Percentiles rank a stretch among this genome's conserved stretches.
Evolutionary conservation across 1,140 invertebrate genomes (phyloP).

Genomic region (Drosophila pachea): DNA sequence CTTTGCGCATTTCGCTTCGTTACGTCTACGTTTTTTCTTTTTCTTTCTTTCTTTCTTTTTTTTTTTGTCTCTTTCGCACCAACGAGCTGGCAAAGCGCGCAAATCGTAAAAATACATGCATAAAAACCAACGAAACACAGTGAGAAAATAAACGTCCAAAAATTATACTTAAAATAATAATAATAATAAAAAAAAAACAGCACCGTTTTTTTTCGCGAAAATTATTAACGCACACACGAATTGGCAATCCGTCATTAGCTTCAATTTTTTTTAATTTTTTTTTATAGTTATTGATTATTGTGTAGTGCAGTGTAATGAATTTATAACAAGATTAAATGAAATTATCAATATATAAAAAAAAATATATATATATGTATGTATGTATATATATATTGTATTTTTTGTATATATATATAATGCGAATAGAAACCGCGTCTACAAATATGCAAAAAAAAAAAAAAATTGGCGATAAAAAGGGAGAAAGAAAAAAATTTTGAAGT

Average conservation of each 20-base stretch:
- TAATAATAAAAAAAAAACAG: constrained; percentile 19
- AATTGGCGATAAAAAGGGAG: background rate
- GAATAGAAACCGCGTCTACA: background rate
- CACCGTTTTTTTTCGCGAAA: constrained; percentile 17
- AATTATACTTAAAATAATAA: constrained; percentile 34
- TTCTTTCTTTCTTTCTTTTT: too few species aligned
- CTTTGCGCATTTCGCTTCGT: constrained; percentile 44
- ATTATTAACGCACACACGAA: constrained; percentile 13
- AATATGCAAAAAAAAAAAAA: background rate
- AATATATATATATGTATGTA: constrained; percentile 7
- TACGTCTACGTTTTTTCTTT: constrained; percentile 31
- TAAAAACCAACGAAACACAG: constrained; percentile 36
- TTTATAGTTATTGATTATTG: constrained; percentile 46
- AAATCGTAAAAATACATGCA: constrained; percentile 38
- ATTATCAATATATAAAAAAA: background rate
- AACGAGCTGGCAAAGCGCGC: constrained; percentile 18
- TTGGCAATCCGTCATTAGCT: background rate
- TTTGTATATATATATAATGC: background rate
- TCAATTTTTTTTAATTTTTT: constrained; percentile 27
- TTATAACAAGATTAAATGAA: background rate
- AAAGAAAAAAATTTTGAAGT: background rate
- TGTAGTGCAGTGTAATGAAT: constrained; percentile 53
- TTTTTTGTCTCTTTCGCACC: constrained; percentile 2
- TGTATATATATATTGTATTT: background rate
- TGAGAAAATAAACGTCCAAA: constrained; percentile 37